phyloP scores from a whole-genome alignment of 2,888 invertebrate genomes.

The Merodon equestris region DNA sequence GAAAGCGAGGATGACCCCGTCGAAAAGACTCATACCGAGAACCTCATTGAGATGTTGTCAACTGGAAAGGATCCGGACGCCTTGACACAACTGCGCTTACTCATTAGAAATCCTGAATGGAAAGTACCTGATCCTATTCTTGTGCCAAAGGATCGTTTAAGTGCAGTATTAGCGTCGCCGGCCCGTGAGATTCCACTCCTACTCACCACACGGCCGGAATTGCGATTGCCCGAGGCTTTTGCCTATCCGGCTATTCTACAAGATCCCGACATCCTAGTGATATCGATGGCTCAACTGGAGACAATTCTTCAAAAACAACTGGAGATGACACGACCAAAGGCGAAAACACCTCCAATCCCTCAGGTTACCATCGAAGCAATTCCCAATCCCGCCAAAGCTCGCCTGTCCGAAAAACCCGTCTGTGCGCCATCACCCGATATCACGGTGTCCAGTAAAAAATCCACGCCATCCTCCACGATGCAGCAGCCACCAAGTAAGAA shows the following conservation, averaged over 20 bases:
- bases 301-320: conserved; percentile 82
- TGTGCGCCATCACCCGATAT: conserved; percentile 49
- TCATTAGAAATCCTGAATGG: conserved; percentile 84
- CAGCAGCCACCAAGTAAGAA: conserved; percentile 48
- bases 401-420: conserved; percentile 33
- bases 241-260: conserved; percentile 86
- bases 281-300: conserved; percentile 87
- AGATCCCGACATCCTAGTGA: conserved; percentile 88
- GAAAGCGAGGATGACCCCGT: conserved; percentile 78
- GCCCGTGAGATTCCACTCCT: conserved; percentile 88
- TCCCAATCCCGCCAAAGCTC: conserved; percentile 57
- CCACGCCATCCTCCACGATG: conserved; percentile 14
- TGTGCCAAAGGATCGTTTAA: conserved; percentile 87
- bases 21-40: conserved; percentile 76
- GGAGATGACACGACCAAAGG: conserved; percentile 72
- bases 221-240: conserved; percentile 86
- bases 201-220: conserved; percentile 85
- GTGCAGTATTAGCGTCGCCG: conserved; percentile 85
- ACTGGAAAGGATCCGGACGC: conserved; percentile 82
- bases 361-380: conserved; percentile 69
- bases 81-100: conserved; percentile 85
- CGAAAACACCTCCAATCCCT: conserved; percentile 72
- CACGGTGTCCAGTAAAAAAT: conserved; percentile 54
- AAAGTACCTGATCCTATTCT: conserved; percentile 90
- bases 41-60: conserved; percentile 79